phyloP scores from a whole-genome alignment of 2,797 vertebrate genomes.

The Myripristis murdjan region DNA sequence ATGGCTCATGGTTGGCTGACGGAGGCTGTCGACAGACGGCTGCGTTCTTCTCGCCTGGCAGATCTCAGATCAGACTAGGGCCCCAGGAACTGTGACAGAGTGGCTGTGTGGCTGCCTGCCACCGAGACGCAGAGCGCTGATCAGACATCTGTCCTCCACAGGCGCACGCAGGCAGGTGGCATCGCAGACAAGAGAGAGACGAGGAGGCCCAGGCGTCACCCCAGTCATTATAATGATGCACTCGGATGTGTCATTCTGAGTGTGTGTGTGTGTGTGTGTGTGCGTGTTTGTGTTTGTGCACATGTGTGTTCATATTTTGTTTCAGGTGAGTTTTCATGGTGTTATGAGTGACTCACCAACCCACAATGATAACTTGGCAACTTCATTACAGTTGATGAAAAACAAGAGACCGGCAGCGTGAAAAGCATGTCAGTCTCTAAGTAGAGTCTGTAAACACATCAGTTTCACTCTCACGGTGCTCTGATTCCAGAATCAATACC shows the following conservation, averaged over 20 bases:
- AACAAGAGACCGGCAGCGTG: constrained; percentile 25
- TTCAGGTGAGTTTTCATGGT: constrained; percentile 48
- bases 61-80: constrained; percentile 68
- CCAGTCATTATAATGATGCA: constrained; percentile 45
- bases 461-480: constrained; percentile 20
- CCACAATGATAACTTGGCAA: constrained; percentile 39
- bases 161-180: constrained; percentile 43
- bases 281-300: background rate
- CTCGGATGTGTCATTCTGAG: constrained; percentile 54
- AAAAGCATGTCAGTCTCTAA: constrained; percentile 44
- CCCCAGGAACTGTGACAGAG: constrained; percentile 56
- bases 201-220: constrained; percentile 39
- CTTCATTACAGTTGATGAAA: constrained; percentile 12
- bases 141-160: constrained; percentile 68
- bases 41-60: constrained; percentile 57
- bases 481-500: constrained; percentile 48
- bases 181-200: constrained; percentile 22
- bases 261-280: constrained; percentile 2
- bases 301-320: constrained; percentile 38
- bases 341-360: constrained; percentile 61
- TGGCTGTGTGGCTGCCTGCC: constrained; percentile 48
- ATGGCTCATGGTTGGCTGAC: constrained; percentile 54
- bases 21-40: constrained; percentile 44
- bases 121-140: constrained; percentile 45
- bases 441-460: constrained; percentile 42